Evolutionary conservation across 2,797 vertebrate genomes (phyloP).

Genomic region (Onychomys torridus): DNA sequence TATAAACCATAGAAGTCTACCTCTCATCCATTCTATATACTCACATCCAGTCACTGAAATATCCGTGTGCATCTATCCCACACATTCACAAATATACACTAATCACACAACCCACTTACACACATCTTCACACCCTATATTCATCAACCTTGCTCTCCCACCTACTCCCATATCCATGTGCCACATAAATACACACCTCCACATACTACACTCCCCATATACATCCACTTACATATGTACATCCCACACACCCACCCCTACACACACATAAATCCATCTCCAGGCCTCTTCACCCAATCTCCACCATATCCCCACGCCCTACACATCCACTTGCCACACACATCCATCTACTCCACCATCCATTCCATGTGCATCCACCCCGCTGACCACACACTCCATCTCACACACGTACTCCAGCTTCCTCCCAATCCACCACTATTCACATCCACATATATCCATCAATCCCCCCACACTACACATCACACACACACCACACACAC

Average conservation of each 20-base stretch:
- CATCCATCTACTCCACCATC: not conserved
- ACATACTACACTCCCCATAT: not conserved
- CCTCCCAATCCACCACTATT: not conserved
- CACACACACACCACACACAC: not conserved
- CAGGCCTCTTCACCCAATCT: accelerated
- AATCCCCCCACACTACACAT: not conserved
- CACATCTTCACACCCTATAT: not conserved
- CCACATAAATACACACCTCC: not conserved
- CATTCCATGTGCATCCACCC: not conserved
- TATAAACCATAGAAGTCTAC: not conserved
- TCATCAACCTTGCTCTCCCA: not conserved
- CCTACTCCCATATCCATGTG: too few relatives aligned
- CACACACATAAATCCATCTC: not conserved
- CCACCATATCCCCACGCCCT: not conserved
- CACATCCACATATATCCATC: not conserved
- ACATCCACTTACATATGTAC: not conserved
- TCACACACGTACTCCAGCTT: not conserved
- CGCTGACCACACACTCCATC: not conserved
- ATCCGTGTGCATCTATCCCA: not conserved
- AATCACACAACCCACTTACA: not conserved
- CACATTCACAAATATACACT: not conserved
- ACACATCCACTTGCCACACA: not conserved
- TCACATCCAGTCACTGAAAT: not conserved
- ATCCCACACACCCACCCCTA: too few relatives aligned
- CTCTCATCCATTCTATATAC: not conserved